A percentile compares a stretch with the other conserved stretches of the same genome.
Evolutionary conservation across 2,888 invertebrate genomes (phyloP).

Genomic region (Serrognathus titanus): DNA sequence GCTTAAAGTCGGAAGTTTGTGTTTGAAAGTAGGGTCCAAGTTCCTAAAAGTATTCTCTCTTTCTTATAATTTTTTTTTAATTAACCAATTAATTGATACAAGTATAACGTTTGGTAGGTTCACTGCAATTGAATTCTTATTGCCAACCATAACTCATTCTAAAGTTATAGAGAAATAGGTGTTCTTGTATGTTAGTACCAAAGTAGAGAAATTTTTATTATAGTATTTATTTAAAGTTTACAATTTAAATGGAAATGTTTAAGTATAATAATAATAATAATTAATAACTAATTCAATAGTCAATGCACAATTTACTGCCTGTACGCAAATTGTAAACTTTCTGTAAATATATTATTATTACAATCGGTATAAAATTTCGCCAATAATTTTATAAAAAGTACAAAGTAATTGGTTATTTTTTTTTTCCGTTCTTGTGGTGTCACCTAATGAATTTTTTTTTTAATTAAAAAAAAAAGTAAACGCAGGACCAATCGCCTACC

Average conservation of each 20-base stretch:
- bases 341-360: slow-evolving; percentile 16
- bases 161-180: slow-evolving; percentile 38
- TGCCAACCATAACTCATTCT: slow-evolving; percentile 44
- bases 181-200: slow-evolving; percentile 42
- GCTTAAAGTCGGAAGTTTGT: slow-evolving; percentile 16
- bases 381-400: slow-evolving; percentile 38
- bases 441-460: slow-evolving; percentile 6
- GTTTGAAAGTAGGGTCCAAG: slow-evolving; percentile 41
- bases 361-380: slow-evolving; percentile 42
- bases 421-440: too few relatives aligned
- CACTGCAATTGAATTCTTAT: slow-evolving; percentile 38
- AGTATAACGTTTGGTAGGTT: slow-evolving; percentile 32
- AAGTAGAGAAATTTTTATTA: slow-evolving; percentile 34
- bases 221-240: slow-evolving; percentile 41
- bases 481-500: slow-evolving; percentile 12
- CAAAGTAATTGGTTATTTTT: slow-evolving; percentile 1
- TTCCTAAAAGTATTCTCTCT: slow-evolving; percentile 35
- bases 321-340: slow-evolving; percentile 32
- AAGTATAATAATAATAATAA: too few relatives aligned
- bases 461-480: slow-evolving; percentile 1
- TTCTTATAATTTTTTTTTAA: slow-evolving; percentile 1
- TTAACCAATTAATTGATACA: slow-evolving; percentile 6
- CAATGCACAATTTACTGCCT: slow-evolving; percentile 17
- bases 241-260: slow-evolving; percentile 20
- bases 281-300: background rate